phyloP scores from a whole-genome alignment of 2,797 vertebrate genomes.

The Brotogeris chrysoptera region DNA sequence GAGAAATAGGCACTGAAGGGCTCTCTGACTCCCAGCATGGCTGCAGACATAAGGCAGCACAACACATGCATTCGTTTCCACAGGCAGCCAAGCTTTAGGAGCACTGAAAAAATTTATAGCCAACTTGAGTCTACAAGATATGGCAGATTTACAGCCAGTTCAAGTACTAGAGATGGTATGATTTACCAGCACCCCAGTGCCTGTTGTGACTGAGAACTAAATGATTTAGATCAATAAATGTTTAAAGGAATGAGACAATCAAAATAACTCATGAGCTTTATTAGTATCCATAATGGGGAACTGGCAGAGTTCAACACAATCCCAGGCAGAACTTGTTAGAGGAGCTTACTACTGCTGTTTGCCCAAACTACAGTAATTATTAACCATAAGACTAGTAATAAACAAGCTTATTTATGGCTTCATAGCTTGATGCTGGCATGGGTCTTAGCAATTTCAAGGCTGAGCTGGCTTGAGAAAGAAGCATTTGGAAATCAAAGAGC shows the following conservation, averaged over 20 bases:
- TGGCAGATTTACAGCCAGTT: slow-evolving; percentile 18
- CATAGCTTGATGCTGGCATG: not conserved
- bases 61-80: not conserved
- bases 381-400: not conserved
- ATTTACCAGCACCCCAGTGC: slow-evolving; percentile 9
- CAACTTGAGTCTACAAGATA: not conserved
- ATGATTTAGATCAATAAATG: not conserved
- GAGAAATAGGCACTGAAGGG: not conserved
- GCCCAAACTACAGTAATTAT: not conserved
- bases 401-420: slow-evolving; percentile 21
- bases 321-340: not conserved
- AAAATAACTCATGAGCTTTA: not conserved
- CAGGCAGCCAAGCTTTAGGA: not conserved
- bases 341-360: not conserved
- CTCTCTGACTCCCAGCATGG: not conserved
- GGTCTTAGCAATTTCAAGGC: slow-evolving; percentile 8
- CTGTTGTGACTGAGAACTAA: not conserved
- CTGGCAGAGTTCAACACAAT: not conserved
- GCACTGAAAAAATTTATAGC: not conserved
- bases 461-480: not conserved
- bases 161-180: not conserved
- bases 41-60: not conserved
- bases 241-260: not conserved
- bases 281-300: not conserved
- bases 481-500: not conserved